Percentiles rank a stretch among this genome's conserved stretches.
phyloP scores from a whole-genome alignment of 2,113 vertebrate genomes.

The Pyrgilauda ruficollis region DNA sequence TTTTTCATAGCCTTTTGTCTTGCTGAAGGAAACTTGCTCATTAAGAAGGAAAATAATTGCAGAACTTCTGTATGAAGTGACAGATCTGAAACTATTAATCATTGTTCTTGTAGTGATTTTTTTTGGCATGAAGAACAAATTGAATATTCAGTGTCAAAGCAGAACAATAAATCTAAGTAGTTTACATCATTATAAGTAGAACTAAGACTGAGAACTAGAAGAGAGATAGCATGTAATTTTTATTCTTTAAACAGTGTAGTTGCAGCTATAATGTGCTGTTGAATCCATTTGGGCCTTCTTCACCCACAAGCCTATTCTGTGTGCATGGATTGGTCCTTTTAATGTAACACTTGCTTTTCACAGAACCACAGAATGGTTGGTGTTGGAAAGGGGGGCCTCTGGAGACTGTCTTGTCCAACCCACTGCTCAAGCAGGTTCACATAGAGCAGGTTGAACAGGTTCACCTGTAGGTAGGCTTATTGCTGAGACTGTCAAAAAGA shows the following conservation, averaged over 20 bases:
- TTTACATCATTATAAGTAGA: neutral
- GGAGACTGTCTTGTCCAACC: neutral
- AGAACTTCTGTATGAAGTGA: neutral
- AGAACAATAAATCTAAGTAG: constrained; percentile 13
- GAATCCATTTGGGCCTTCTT: constrained; percentile 2
- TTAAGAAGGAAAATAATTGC: constrained; percentile 11
- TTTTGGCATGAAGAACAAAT: neutral
- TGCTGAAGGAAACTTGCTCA: neutral
- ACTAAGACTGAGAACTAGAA: neutral
- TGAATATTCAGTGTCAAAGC: neutral
- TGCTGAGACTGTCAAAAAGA: neutral
- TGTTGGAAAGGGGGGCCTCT: neutral
- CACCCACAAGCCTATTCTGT: neutral
- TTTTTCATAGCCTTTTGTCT: neutral
- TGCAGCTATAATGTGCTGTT: constrained; percentile 1
- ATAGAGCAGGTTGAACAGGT: neutral
- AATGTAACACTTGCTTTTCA: neutral
- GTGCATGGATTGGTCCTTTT: neutral
- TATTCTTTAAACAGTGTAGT: constrained; percentile 23
- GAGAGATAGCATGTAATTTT: constrained; percentile 5
- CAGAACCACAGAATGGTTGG: neutral
- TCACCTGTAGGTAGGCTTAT: neutral
- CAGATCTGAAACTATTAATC: constrained; percentile 19
- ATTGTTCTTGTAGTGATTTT: neutral
- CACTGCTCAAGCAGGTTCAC: neutral